Conservation (phyloP, 2,113 vertebrate genomes). For the Pollimyrus isidori region DNA sequence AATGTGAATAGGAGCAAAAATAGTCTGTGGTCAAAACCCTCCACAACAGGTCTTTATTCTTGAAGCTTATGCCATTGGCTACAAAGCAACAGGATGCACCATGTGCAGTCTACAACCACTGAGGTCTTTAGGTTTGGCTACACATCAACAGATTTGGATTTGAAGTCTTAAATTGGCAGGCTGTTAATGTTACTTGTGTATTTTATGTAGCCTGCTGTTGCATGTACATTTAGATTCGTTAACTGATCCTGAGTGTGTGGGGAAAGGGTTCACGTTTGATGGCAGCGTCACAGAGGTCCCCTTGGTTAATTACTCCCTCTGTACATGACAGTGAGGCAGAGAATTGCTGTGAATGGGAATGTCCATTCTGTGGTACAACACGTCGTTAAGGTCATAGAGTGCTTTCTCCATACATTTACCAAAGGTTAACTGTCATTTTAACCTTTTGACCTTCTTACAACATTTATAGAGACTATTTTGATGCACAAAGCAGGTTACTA, state of each 20-base stretch:
- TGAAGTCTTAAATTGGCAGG: background rate
- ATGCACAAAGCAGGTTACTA: background rate
- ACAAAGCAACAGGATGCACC: background rate
- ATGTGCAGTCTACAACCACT: background rate
- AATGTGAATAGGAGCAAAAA: background rate
- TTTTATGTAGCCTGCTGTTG: background rate
- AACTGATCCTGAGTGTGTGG: background rate
- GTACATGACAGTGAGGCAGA: background rate
- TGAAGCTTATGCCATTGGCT: background rate
- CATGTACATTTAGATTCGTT: background rate
- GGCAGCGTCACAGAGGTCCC: background rate
- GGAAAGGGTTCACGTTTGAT: background rate
- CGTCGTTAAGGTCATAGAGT: background rate
- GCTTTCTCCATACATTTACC: background rate
- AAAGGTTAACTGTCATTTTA: background rate
- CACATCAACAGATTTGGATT: background rate
- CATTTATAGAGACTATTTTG: background rate
- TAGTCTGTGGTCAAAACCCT: background rate
- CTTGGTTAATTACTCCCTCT: background rate
- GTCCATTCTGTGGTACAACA: background rate
- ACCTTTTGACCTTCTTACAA: background rate
- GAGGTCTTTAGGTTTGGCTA: background rate
- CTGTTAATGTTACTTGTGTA: background rate
- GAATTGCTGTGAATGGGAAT: background rate
- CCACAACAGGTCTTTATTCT: background rate